Percentiles rank a stretch among this genome's conserved stretches.
Conservation (phyloP, 1,140 invertebrate species). For the Sipha flava region DNA sequence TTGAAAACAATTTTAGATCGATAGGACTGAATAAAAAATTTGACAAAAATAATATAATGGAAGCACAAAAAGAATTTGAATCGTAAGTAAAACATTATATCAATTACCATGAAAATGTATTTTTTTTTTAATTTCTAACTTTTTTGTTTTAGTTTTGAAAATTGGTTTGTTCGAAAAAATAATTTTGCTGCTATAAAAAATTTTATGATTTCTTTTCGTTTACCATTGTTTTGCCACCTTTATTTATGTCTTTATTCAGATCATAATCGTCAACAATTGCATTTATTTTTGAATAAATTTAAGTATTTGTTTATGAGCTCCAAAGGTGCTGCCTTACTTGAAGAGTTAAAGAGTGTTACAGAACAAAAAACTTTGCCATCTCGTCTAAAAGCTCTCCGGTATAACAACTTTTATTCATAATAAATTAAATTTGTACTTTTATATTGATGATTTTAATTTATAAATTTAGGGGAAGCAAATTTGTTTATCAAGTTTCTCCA, state of each 20-base stretch:
- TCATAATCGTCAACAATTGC: background rate
- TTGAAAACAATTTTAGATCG: constrained; percentile 9
- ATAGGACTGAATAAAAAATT: background rate
- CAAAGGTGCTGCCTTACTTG: background rate
- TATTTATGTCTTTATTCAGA: background rate
- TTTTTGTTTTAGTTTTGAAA: constrained; percentile 12
- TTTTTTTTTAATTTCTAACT: background rate
- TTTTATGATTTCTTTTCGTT: background rate
- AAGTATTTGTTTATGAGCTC: background rate
- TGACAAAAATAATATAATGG: background rate
- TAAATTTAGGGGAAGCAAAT: constrained; percentile 1
- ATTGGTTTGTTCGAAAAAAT: background rate
- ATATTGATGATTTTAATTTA: background rate
- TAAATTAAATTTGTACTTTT: background rate
- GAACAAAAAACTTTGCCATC: background rate
- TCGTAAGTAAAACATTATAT: background rate
- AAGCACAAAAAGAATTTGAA: background rate
- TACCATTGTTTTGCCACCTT: constrained; percentile 11
- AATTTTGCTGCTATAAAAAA: background rate
- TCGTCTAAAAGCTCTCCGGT: background rate
- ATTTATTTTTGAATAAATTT: background rate
- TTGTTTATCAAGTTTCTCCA: background rate
- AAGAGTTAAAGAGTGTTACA: background rate
- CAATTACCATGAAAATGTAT: background rate
- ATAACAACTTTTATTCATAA: background rate